Conservation (phyloP, 2,888 invertebrate species). For the Athalia circularis region DNA sequence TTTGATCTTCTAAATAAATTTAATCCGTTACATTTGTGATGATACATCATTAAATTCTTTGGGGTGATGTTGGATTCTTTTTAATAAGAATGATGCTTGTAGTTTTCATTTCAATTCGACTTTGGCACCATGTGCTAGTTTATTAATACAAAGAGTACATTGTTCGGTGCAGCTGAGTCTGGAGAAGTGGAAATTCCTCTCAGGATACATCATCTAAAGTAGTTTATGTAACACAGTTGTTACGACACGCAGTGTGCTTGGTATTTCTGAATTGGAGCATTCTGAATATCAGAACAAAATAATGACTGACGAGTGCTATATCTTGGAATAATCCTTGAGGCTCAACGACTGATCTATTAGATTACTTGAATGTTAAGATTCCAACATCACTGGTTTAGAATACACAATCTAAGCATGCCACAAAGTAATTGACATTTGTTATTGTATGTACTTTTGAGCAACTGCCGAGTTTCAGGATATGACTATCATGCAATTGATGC, state of each 20-base stretch:
- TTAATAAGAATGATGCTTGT: not conserved
- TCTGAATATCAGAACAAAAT: not conserved
- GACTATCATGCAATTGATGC: slow-evolving; percentile 24
- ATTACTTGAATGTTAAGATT: too few species aligned
- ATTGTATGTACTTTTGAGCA: not conserved
- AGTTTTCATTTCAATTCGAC: slow-evolving; percentile 10
- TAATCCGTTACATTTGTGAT: too few species aligned
- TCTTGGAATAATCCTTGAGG: not conserved
- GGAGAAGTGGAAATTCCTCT: slow-evolving; percentile 17
- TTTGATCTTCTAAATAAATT: too few species aligned
- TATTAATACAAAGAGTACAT: slow-evolving; percentile 48
- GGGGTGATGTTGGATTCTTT: not conserved
- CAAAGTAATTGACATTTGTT: not conserved
- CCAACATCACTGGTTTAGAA: too few species aligned
- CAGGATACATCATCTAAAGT: slow-evolving; percentile 42
- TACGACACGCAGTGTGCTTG: not conserved
- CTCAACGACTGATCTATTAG: not conserved
- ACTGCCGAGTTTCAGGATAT: not conserved
- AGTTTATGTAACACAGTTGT: slow-evolving; percentile 47
- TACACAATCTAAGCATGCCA: too few species aligned
- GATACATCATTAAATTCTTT: too few species aligned
- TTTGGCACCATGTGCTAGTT: slow-evolving; percentile 33
- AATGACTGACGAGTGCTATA: too few species aligned
- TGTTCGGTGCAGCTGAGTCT: slow-evolving; percentile 45
- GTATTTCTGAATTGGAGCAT: not conserved